phyloP scores from a whole-genome alignment of 2,797 vertebrate species.

The Luscinia megarhynchos region DNA sequence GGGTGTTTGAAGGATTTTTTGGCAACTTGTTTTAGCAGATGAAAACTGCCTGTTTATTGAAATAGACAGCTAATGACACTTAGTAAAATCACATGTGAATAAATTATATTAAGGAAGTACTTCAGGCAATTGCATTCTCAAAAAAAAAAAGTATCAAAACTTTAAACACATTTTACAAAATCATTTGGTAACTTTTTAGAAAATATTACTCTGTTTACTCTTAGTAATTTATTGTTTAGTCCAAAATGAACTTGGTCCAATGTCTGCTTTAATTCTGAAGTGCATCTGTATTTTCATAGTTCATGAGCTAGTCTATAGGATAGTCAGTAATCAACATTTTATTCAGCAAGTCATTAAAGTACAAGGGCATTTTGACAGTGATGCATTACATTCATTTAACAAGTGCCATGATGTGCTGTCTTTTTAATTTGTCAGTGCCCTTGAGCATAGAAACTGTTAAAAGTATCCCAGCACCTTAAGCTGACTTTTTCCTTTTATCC shows the following conservation, averaged over 20 bases:
- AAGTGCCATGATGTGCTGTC: not conserved
- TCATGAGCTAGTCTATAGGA: not conserved
- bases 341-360: constrained; percentile 31
- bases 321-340: not conserved
- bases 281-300: not conserved
- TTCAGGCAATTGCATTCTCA: not conserved
- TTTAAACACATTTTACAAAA: not conserved
- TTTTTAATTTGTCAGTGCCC: constrained; percentile 1
- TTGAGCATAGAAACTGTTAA: not conserved
- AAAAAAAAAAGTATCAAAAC: not conserved
- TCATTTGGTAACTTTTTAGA: not conserved
- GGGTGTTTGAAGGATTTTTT: not conserved
- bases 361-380: constrained; percentile 43
- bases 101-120: not conserved
- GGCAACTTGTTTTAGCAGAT: not conserved
- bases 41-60: not conserved
- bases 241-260: not conserved
- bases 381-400: constrained; percentile 21
- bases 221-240: not conserved
- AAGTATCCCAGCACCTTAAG: not conserved
- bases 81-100: not conserved
- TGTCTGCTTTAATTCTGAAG: not conserved
- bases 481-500: not conserved
- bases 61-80: not conserved
- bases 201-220: not conserved